Percentiles rank a stretch among this genome's conserved stretches.
Conservation (phyloP, 2,113 vertebrate species). For the Pungitius pungitius region DNA sequence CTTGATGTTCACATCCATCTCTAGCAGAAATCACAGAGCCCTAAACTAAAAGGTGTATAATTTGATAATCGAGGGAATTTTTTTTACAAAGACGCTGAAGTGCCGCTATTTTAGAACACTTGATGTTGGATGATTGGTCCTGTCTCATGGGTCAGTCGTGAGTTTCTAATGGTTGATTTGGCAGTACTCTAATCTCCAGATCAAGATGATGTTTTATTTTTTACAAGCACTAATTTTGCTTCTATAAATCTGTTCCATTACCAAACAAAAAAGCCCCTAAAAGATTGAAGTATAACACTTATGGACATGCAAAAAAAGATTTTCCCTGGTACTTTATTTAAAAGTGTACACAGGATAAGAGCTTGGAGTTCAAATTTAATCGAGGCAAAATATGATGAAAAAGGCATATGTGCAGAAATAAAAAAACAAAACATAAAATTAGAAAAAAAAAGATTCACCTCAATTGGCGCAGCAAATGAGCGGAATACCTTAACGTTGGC, state of each 20-base stretch:
- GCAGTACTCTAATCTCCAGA: constrained; percentile 21
- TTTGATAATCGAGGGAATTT: too few species aligned
- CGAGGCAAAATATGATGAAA: constrained; percentile 27
- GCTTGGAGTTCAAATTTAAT: constrained; percentile 4
- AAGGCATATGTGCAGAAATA: constrained; percentile 32
- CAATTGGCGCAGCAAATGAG: constrained; percentile 35
- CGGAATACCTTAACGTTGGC: constrained; percentile 46
- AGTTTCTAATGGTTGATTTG: constrained; percentile 30
- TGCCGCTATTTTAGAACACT: constrained; percentile 41
- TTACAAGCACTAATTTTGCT: constrained; percentile 42
- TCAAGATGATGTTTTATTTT: constrained; percentile 19
- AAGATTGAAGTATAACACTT: constrained; percentile 14
- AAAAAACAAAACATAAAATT: constrained; percentile 21
- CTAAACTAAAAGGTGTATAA: constrained; percentile 22
- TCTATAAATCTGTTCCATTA: constrained; percentile 24
- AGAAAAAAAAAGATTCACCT: constrained; percentile 2
- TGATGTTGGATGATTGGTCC: constrained; percentile 11
- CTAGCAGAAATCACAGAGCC: not conserved
- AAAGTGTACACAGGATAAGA: constrained; percentile 14
- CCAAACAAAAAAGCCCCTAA: constrained; percentile 35
- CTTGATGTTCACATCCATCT: not conserved
- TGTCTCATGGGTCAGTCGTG: constrained; percentile 19
- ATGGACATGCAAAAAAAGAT: not conserved
- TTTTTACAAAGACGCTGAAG: too few species aligned
- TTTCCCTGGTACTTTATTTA: not conserved